Conservation (phyloP, 2,888 invertebrate species). For the Camponotus fellah region DNA sequence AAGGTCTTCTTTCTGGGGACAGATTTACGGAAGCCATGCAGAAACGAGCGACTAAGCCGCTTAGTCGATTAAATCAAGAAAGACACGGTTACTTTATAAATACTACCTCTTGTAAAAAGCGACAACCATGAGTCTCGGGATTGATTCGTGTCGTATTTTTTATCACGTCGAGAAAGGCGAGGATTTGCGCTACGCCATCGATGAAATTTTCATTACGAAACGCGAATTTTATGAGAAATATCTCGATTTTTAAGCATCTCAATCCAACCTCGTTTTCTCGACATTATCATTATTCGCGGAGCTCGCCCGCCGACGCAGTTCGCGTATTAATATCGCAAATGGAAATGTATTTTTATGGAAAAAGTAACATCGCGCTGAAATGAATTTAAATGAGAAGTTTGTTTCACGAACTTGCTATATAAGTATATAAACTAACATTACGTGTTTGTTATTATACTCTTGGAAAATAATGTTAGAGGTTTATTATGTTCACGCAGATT, state of each 20-base stretch:
- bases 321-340: constrained; percentile 52
- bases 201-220: constrained; percentile 26
- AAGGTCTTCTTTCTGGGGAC: constrained; percentile 83
- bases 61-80: constrained; percentile 75
- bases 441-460: constrained; percentile 31
- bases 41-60: constrained; percentile 70
- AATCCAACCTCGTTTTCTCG: constrained; percentile 22
- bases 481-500: constrained; percentile 15
- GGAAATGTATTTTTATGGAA: constrained; percentile 48
- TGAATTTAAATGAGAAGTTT: constrained; percentile 53
- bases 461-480: constrained; percentile 14
- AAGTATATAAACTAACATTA: constrained; percentile 35
- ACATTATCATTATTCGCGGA: constrained; percentile 46
- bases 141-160: neutral
- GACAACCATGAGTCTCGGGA: neutral
- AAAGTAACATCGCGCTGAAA: constrained; percentile 43
- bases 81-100: constrained; percentile 24
- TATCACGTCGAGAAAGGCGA: neutral
- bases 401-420: constrained; percentile 22
- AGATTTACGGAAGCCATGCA: constrained; percentile 78
- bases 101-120: constrained; percentile 14
- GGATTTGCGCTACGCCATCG: neutral
- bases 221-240: constrained; percentile 20
- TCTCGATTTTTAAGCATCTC: constrained; percentile 49
- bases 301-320: constrained; percentile 21